Conservation (phyloP, 2,113 vertebrate species). For the Brienomyrus longianalis region DNA sequence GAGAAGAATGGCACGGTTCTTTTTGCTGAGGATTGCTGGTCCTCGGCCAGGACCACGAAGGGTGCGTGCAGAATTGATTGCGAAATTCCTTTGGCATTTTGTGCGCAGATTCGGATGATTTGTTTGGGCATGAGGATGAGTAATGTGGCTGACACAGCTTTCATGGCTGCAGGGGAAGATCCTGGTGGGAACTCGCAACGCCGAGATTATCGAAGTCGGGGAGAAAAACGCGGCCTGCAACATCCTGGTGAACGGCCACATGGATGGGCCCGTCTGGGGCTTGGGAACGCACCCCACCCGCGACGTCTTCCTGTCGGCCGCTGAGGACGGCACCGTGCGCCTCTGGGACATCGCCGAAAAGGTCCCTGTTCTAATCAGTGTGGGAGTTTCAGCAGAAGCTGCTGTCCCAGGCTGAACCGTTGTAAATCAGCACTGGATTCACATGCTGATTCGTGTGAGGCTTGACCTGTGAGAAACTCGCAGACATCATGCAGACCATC, state of each 20-base stretch:
- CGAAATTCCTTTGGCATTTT: background rate
- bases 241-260: constrained; percentile 86
- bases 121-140: background rate
- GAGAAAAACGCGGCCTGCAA: constrained; percentile 95
- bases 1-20: background rate
- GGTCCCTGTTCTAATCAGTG: constrained; percentile 53
- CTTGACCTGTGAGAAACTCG: background rate
- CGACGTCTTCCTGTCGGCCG: constrained; percentile 88
- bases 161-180: constrained; percentile 81
- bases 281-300: constrained; percentile 81
- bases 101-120: background rate
- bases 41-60: background rate
- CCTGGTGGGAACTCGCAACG: constrained; percentile 86
- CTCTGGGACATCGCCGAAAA: constrained; percentile 93
- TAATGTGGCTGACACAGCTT: background rate
- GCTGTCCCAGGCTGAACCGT: background rate
- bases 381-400: background rate
- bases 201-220: constrained; percentile 94
- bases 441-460: background rate
- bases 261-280: constrained; percentile 92
- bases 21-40: background rate
- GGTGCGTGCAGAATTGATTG: background rate
- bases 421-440: background rate
- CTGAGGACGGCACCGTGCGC: constrained; percentile 90
- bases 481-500: background rate